Base-by-base conservation (phyloP, 2,888 invertebrate genomes). In the Agriopis marginaria region DNA sequence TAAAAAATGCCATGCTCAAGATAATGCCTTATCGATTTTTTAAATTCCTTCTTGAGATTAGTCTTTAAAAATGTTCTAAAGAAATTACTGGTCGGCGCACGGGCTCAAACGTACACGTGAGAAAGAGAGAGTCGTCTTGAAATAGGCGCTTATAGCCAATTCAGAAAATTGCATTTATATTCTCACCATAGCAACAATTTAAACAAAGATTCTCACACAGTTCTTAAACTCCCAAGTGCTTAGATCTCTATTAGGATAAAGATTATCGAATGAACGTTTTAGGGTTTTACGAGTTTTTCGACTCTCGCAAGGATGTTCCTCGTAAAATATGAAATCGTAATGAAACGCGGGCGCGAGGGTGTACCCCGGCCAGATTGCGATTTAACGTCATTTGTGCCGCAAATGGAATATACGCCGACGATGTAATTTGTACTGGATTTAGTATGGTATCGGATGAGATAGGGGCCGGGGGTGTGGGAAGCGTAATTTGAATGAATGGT, bases 351-450 rank as follows among this genome's bases (percentile, higher is more conserved):
- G 65, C 68, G 65, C 74, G 68, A 49, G 60, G 60, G 49, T 39
- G 62, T 44, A 45, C 53, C 64, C 64, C 70, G 69, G 66, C 75
- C 75, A 73, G 79, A 83, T 86, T 83, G 82, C 75, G 68, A 75
- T 74, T 73, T 85, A 85, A 86, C 78, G 73, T 75, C 70, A 74
- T 86, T 86, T 82, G 73, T 70, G 61, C 72, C 71, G 75, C 76
- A 81, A 81, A 81, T 83, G 78, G 79, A 74, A 79, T 74, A 79
- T 65, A 70, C 76, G 76, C 73, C 69, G 72, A 73, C 70, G 76
- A 76, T 77, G 73, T 79, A 74, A 82, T 80, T 77, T 74, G 62
- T 71, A 77, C 77, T 77, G 73, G 72, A 75, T 79, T 76, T 72
- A 64, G 68, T 68, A 65, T 32, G 49, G 60, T 17, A 56, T 59